Base-by-base conservation (phyloP, 2,888 invertebrate species). In the Himalopsyche anomala region DNA sequence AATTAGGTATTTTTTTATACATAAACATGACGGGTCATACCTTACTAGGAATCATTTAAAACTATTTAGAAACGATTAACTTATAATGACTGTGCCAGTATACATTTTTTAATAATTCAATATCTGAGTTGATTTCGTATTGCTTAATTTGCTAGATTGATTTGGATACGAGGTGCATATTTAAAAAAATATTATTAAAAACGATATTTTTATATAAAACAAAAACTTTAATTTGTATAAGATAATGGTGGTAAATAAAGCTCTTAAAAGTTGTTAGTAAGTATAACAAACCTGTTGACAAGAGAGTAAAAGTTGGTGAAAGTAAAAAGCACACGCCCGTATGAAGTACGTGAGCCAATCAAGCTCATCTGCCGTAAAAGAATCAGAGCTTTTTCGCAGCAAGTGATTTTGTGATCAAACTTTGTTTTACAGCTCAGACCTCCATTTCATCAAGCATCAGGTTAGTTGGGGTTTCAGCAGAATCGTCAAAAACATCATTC, bases 311-410 rank as follows among this genome's bases (percentile, higher is more conserved):
- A 62, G 62, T 62, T 62, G 62, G 28, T 19, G 19, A n/a, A 62
- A 62, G 62, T 62, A 62, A 28, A 62, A 62, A 62, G 62, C 62
- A 28, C 62, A 62, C 62, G 36, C 56, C 82, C 80, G 82, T 87
- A 88, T 79, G 85, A 69, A 17, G 84, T 85, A 88, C 87, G 87
- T 88, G 86, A 88, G 85, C 84, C 86, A 88, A 88, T 88, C 87
- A 86, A 82, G 82, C 51, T 62, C 80, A 62, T 84, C 69, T 74
- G 79, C 81, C 80, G 83, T 85, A 84, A 87, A 87, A 85, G 81
- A 82, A 81, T 74, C 85, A 79, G 81, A 83, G 80, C 83, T 55
- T 82, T 81, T 55, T 83, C 80, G 83, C 28, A 81, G 54, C 85
- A 62, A 83, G 80, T 80, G 85, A 87, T 88, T 88, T 85, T 81